phyloP scores from a whole-genome alignment of 2,797 vertebrate genomes.

The Microcaecilia unicolor region DNA sequence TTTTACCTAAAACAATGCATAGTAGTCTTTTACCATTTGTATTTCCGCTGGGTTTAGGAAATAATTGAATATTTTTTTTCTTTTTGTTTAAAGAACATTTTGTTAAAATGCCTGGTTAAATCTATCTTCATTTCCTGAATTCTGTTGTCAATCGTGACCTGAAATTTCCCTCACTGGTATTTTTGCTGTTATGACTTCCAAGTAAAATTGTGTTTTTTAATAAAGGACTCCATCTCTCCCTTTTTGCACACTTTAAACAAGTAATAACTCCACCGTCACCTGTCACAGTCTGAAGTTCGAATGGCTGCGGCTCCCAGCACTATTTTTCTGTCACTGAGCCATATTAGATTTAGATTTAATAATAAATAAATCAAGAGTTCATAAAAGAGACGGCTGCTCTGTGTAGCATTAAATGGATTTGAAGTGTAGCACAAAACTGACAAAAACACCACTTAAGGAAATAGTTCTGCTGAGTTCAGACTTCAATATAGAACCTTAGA shows the following conservation, averaged over 20 bases:
- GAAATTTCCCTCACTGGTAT: too few species aligned
- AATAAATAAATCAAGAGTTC: conserved; percentile 27
- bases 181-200: conserved; percentile 10
- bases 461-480: conserved; percentile 6
- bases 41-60: conserved; percentile 3
- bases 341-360: conserved; percentile 15
- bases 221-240: fast-evolving
- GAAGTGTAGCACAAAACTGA: conserved; percentile 18
- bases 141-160: conserved; percentile 8
- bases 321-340: conserved; percentile 9
- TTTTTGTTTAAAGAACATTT: neutral
- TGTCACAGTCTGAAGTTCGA: conserved; percentile 19
- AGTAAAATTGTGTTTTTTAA: conserved; percentile 25
- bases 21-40: conserved; percentile 31
- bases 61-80: neutral
- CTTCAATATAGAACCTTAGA: conserved; percentile 26
- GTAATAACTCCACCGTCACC: conserved; percentile 17
- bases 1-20: too few species aligned
- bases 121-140: neutral
- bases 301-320: conserved; percentile 16
- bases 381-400: conserved; percentile 22
- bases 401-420: conserved; percentile 27
- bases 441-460: conserved; percentile 26
- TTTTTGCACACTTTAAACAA: conserved; percentile 5
- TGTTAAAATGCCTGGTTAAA: neutral